These are phyloP conservation scores for Tetraodon nigroviridis DNA, from an alignment of 2,113 vertebrate genomes.

Conservation along the genomic window DNA sequence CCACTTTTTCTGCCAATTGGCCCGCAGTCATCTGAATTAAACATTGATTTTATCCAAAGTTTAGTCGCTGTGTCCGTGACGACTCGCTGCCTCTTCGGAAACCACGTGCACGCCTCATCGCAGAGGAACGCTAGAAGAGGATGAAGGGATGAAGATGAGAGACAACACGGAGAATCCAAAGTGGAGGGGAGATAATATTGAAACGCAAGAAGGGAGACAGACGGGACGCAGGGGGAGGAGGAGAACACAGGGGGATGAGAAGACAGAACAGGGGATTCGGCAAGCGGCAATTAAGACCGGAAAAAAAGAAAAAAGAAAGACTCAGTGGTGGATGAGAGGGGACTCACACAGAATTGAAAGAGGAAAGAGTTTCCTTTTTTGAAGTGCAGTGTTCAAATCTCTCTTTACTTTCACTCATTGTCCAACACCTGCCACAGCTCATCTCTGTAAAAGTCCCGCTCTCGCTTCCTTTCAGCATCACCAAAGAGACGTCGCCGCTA, in stretches of 20 bases:
- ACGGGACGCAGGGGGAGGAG: slow-evolving; percentile 49
- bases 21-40: slow-evolving; percentile 80
- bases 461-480: slow-evolving; percentile 38
- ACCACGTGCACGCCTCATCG: slow-evolving; percentile 29
- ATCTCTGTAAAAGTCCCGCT: slow-evolving; percentile 41
- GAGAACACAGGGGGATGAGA: slow-evolving; percentile 62
- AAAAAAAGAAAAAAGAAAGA: slow-evolving; percentile 54
- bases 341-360: slow-evolving; percentile 56
- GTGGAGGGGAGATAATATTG: slow-evolving; percentile 31
- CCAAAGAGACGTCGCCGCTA: slow-evolving; percentile 34
- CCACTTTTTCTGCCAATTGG: slow-evolving; percentile 74
- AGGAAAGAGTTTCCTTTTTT: slow-evolving; percentile 46
- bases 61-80: slow-evolving; percentile 62
- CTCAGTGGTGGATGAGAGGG: slow-evolving; percentile 44
- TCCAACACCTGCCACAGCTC: slow-evolving; percentile 63
- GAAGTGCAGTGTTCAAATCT: slow-evolving; percentile 57
- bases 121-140: slow-evolving; percentile 30
- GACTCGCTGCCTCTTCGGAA: slow-evolving; percentile 46
- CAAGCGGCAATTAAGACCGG: slow-evolving; percentile 62
- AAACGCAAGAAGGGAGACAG: slow-evolving; percentile 52
- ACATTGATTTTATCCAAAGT: slow-evolving; percentile 78
- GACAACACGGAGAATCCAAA: slow-evolving; percentile 14
- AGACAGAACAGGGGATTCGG: slow-evolving; percentile 64
- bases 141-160: slow-evolving; percentile 43
- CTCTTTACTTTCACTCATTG: slow-evolving; percentile 56